Evolutionary conservation across 1,140 invertebrate species (phyloP), one percentile per base, ranked within the genome.

Genomic region (Temnothorax curvispinosus): DNA sequence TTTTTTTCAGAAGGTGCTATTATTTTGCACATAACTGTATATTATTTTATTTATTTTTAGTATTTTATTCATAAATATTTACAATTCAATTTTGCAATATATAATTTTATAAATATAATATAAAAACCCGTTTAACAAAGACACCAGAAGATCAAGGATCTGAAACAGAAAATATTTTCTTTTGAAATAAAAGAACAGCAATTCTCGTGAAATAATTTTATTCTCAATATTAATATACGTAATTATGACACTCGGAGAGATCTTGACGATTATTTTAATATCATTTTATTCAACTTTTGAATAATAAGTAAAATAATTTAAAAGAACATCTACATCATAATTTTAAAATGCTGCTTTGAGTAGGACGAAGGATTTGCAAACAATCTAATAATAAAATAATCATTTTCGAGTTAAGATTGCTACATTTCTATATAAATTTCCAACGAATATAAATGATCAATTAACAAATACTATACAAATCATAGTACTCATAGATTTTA

Each of bases 391-490:
- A 41, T 41, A 41, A 41, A 41, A 41, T 41, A 41, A 38, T 41
- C 38, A 41, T 41, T 5, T 41, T 41, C 6, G 38, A 41, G 38
- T 41, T 38, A 41, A 41, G 6, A 41, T 41, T 76, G 5, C 15
- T 72, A 54, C 6, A 32, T 50, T 32, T 32, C 4, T 62, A 35
- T 1, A 47, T 64, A 62, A 74, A 62, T 78, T 64, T 65, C 11
- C 50, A 21, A 41, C 1, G 35, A 13, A 38, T 76, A 0, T 15
- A 15, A 35, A 67, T 65, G 3, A 6, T 78, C 27, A 71, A 6
- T 41, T 69, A 69, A 38, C 62, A 71, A 81, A 81, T 47, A 80
- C 5, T 18, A 4, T 18, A 69, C 3, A 47, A 54, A 80, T 80
- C 18, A 67, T 64, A 35, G 13, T 15, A 81, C 11, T 56, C 50